Conservation (phyloP, 1,140 invertebrate species). For the Pararge aegeria region DNA sequence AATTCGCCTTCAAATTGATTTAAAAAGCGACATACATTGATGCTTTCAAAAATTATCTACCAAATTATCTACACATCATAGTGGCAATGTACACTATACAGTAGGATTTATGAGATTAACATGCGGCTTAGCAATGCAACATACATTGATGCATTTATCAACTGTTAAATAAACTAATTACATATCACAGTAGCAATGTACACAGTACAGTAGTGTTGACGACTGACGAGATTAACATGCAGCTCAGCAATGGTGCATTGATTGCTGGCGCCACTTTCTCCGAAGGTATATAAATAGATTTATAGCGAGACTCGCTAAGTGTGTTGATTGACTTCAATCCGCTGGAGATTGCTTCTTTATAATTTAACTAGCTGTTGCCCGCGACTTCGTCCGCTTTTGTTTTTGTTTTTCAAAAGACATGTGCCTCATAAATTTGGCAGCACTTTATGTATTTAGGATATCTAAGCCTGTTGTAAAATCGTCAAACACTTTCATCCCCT, state of each 20-base stretch:
- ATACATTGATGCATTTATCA: no score
- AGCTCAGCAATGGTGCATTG: neutral
- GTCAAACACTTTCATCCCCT: no score
- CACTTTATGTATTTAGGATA: no score
- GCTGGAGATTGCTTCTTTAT: neutral
- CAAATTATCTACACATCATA: neutral
- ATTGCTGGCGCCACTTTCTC: slow-evolving; percentile 4
- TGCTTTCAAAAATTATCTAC: neutral
- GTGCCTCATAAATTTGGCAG: no score
- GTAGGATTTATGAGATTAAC: neutral
- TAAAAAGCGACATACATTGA: no score
- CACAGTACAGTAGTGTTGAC: neutral
- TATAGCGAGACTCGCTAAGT: neutral
- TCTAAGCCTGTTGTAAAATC: no score
- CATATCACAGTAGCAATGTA: neutral
- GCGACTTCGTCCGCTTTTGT: no score
- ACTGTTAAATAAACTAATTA: neutral
- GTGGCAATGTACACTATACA: neutral
- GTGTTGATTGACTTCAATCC: neutral
- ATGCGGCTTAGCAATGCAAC: neutral
- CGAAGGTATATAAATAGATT: neutral
- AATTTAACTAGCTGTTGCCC: neutral
- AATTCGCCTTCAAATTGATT: no score
- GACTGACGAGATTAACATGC: neutral
- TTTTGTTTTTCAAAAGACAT: no score